Base-by-base conservation (phyloP, 2,888 invertebrate genomes). In the Minunthozetes semirufus region DNA sequence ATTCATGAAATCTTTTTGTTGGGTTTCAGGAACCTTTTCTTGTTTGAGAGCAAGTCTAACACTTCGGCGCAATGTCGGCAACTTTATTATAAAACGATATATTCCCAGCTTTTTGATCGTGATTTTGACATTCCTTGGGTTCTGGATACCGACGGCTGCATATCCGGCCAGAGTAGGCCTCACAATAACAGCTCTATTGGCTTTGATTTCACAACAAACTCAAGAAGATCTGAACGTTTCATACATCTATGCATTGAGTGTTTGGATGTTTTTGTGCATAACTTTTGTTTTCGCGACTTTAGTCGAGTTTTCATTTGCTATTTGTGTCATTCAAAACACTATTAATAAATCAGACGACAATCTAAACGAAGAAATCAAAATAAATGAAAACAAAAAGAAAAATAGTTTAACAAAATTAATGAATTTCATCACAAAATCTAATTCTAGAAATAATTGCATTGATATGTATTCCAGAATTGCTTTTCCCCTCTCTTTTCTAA, bases 151-250 rank as follows among this genome's bases (percentile, higher is more conserved):
- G 1, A 76, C 77, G 0, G 76, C 76, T 13, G 78, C 78, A 1
- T 78, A 78, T 53, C 77, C 78, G 17, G 78, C 78, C 3, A 48
- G 78, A 38, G 77, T 78, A 19, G 77, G 76, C 0, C 48, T 78
- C 22, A 76, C 63, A 19, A 61, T 93, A 27, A 93, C 93, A 0
- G 93, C 93, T 0, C 84, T 94, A 73, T 86, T 94, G 56, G 94
- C 94, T 38, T 76, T 78, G n/a, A 76, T 77, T 27, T 77, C 77
- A 0, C 78, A 78, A 50, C 78, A 78, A 46, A 75, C 76, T 38
- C 77, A 78, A 13, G 77, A 76, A 76, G 76, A 76, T 1, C 50
- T 72, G 2, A 76, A 76, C 5, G 81, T 83, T 80, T 73, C 83
- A 80, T 72, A 83, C 81, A 79, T 80, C 27, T 78, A 79, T 50